A percentile compares a stretch with the other conserved stretches of the same genome.
Evolutionary conservation across 2,113 vertebrate genomes (phyloP).

Genomic region (Pteronura brasiliensis): DNA sequence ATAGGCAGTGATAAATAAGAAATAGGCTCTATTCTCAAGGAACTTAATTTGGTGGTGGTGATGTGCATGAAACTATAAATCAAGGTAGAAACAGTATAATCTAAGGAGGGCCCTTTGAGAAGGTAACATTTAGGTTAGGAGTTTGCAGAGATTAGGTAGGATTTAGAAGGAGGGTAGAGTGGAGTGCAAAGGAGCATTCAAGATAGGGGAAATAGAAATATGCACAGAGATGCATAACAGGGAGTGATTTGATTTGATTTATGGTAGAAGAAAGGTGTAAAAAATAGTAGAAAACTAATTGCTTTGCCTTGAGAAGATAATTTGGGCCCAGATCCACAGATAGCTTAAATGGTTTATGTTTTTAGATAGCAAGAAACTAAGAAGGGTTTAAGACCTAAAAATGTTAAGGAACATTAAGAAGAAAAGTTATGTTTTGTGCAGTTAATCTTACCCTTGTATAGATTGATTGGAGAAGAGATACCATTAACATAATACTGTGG

Average conservation of each 20-base stretch:
- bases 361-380: neutral
- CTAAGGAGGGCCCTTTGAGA: neutral
- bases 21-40: neutral
- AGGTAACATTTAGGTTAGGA: neutral
- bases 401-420: neutral
- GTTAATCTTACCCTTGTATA: neutral
- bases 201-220: neutral
- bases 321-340: neutral
- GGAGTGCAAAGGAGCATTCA: neutral
- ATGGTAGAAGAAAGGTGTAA: neutral
- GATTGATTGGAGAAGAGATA: neutral
- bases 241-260: neutral
- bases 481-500: neutral
- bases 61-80: neutral
- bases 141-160: neutral
- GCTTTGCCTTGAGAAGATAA: neutral
- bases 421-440: neutral
- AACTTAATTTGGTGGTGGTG: neutral
- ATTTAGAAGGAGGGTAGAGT: neutral
- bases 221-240: neutral
- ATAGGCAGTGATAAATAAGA: neutral
- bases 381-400: neutral
- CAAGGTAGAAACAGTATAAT: neutral
- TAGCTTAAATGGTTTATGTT: neutral
- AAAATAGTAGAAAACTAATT: neutral